Evolutionary conservation across 2,797 vertebrate genomes (phyloP).

Genomic region (Mionectes olivaceus): DNA sequence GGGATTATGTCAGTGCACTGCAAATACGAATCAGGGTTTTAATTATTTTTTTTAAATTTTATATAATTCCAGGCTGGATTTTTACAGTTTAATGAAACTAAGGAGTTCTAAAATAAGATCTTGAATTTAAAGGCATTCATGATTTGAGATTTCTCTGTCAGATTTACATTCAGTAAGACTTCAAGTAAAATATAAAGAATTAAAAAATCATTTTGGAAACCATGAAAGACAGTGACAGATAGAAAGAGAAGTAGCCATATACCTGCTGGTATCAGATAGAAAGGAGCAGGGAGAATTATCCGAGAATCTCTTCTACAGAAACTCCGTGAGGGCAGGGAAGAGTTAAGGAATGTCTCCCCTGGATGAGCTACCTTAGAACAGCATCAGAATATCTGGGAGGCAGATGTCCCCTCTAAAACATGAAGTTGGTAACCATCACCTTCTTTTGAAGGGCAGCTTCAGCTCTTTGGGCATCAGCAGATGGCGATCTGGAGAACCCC

Average conservation of each 20-base stretch:
- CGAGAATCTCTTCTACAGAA: neutral
- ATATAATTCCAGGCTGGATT: neutral
- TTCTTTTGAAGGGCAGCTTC: neutral
- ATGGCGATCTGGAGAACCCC: neutral
- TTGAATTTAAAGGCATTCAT: neutral
- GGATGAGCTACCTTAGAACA: neutral
- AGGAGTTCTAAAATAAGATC: neutral
- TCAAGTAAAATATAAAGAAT: neutral
- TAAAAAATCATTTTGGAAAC: neutral
- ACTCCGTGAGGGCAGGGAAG: neutral
- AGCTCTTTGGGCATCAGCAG: neutral
- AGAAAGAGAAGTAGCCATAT: neutral
- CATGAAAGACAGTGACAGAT: neutral
- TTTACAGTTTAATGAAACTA: neutral
- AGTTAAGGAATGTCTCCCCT: neutral
- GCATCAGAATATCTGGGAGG: neutral
- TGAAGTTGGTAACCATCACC: neutral
- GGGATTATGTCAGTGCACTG: neutral
- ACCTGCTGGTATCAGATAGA: neutral
- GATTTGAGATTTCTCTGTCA: neutral
- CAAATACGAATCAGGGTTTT: neutral
- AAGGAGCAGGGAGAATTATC: neutral
- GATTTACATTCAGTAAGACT: neutral
- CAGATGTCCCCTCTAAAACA: neutral
- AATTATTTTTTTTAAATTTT: neutral